Conservation (phyloP, 2,888 invertebrate genomes). For the Dynastes hyllus region DNA sequence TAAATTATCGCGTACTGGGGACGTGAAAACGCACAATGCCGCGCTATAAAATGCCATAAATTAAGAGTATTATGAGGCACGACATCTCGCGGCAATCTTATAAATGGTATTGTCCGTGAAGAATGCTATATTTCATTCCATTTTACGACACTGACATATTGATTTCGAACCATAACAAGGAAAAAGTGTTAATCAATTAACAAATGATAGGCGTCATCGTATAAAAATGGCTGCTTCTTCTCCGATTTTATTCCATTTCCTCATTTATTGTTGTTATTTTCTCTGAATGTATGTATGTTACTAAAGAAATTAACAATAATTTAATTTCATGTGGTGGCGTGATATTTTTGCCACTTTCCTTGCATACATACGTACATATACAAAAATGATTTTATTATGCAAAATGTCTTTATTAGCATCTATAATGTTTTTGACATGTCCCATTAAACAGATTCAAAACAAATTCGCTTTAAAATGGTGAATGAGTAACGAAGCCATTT, state of each 20-base stretch:
- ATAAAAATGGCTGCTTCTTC: slow-evolving; percentile 18
- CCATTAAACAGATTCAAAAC: too few species aligned
- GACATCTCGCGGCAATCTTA: slow-evolving; percentile 23
- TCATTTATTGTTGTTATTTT: background rate
- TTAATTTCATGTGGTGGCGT: too few species aligned
- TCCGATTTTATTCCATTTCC: background rate
- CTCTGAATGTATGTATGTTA: background rate
- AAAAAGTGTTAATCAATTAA: slow-evolving; percentile 42
- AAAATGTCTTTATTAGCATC: too few species aligned
- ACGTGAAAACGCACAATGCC: slow-evolving; percentile 4
- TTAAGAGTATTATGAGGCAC: slow-evolving; percentile 28
- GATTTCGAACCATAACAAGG: slow-evolving; percentile 24
- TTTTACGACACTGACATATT: slow-evolving; percentile 29
- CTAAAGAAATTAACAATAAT: too few species aligned
- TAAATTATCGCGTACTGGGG: slow-evolving; percentile 7
- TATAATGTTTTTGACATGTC: too few species aligned
- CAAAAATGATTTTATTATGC: too few species aligned
- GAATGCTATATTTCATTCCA: slow-evolving; percentile 34
- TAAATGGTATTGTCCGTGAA: slow-evolving; percentile 35
- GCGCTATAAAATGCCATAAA: slow-evolving; percentile 25
- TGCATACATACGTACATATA: too few species aligned
- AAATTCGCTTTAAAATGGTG: too few species aligned
- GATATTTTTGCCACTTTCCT: too few species aligned
- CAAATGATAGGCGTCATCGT: slow-evolving; percentile 32
- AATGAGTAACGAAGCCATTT: too few species aligned